phyloP scores from a whole-genome alignment of 2,797 vertebrate species.

The Megalops cyprinoides region DNA sequence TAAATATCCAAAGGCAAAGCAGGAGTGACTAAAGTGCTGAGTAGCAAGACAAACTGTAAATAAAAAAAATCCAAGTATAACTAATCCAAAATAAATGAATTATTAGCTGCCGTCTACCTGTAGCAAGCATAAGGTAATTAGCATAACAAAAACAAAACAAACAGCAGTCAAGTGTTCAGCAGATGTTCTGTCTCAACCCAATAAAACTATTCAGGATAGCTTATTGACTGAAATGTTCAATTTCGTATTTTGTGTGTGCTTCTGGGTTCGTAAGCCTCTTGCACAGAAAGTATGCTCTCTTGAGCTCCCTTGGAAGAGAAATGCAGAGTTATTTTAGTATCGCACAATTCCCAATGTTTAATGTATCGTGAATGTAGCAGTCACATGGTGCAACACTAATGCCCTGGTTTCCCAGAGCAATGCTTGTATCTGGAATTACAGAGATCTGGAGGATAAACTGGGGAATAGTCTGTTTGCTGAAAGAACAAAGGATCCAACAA shows the following conservation, averaged over 20 bases:
- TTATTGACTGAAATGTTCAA: too few relatives aligned
- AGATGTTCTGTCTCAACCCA: neutral
- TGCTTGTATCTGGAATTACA: neutral
- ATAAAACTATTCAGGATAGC: neutral
- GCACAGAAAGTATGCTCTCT: too few relatives aligned
- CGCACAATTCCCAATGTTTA: neutral
- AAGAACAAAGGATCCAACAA: too few relatives aligned
- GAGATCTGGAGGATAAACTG: too few relatives aligned
- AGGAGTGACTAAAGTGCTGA: neutral
- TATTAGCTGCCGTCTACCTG: neutral
- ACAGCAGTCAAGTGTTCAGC: neutral
- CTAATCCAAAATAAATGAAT: neutral
- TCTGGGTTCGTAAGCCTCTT: too few relatives aligned
- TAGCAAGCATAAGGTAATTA: neutral
- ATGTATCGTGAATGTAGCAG: neutral
- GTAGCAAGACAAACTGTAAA: neutral
- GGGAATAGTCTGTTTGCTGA: too few relatives aligned
- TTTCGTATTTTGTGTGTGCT: neutral
- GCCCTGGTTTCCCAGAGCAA: neutral
- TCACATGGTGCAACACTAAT: neutral
- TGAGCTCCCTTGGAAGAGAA: neutral
- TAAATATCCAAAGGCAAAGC: neutral
- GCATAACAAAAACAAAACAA: neutral
- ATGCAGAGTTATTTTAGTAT: neutral
- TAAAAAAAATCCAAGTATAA: neutral